Evolutionary conservation across 1,140 invertebrate genomes (phyloP).

Genomic region (Aleiodes sp.): DNA sequence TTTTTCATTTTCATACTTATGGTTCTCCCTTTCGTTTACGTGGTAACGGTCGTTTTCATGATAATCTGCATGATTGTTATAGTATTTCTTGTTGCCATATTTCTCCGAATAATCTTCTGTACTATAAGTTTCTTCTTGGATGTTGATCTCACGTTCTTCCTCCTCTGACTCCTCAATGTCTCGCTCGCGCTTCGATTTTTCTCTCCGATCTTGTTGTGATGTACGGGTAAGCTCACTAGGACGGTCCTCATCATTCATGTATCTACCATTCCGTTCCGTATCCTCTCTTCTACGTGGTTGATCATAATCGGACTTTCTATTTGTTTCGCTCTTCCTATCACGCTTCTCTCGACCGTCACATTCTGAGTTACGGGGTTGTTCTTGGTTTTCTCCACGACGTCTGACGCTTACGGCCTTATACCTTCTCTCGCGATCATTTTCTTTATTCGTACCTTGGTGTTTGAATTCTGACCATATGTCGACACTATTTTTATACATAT

Average conservation of each 20-base stretch:
- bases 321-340: constrained; percentile 22
- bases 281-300: constrained; percentile 39
- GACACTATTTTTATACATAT: constrained; percentile 63
- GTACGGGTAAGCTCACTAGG: constrained; percentile 24
- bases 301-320: constrained; percentile 35
- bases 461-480: constrained; percentile 63
- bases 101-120: constrained; percentile 33
- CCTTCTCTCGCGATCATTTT: constrained; percentile 41
- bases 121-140: constrained; percentile 45
- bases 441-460: constrained; percentile 42
- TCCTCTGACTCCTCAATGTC: constrained; percentile 57
- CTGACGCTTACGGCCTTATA: constrained; percentile 41
- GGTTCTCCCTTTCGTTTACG: constrained; percentile 29
- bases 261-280: constrained; percentile 23
- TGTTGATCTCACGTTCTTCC: constrained; percentile 47
- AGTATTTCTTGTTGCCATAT: constrained; percentile 55
- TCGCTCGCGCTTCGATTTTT: constrained; percentile 28
- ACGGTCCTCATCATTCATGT: constrained; percentile 32
- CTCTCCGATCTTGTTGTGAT: constrained; percentile 42
- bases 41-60: constrained; percentile 19
- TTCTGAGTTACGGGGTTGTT: constrained; percentile 28
- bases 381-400: constrained; percentile 36
- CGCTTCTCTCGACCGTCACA: constrained; percentile 32
- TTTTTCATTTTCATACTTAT: constrained; percentile 58
- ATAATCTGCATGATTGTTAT: constrained; percentile 42